phyloP scores from a whole-genome alignment of 2,113 vertebrate genomes.

The Lipophrys pholis region DNA sequence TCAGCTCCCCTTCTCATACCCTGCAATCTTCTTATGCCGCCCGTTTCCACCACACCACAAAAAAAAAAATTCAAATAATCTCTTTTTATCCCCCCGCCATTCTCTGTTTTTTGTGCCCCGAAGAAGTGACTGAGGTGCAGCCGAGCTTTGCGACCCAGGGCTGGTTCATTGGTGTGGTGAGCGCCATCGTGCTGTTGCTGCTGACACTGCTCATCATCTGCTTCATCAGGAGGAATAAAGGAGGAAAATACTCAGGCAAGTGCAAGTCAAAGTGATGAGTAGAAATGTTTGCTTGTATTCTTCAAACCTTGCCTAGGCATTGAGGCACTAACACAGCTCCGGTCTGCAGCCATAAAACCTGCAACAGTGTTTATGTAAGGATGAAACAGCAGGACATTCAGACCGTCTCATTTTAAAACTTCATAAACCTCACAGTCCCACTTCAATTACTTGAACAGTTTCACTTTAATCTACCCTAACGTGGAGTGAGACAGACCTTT shows the following conservation, averaged over 20 bases:
- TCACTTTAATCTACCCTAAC: conserved; percentile 2
- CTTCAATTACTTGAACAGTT: conserved; percentile 17
- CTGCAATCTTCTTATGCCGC: conserved; percentile 4
- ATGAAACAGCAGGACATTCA: neutral
- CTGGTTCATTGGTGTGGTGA: conserved; percentile 92
- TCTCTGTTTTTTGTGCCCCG: neutral
- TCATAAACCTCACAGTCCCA: conserved; percentile 1
- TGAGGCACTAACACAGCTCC: too few relatives aligned
- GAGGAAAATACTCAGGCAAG: conserved; percentile 93
- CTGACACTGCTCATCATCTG: conserved; percentile 89
- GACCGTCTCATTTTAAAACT: conserved; percentile 4
- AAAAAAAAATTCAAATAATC: neutral
- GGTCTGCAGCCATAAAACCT: too few relatives aligned
- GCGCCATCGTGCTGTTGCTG: conserved; percentile 85
- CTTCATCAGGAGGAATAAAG: conserved; percentile 93
- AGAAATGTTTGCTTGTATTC: neutral
- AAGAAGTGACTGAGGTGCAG: conserved; percentile 70
- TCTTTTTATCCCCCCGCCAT: neutral
- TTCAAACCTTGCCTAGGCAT: neutral
- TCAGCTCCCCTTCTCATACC: conserved; percentile 12
- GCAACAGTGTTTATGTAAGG: neutral
- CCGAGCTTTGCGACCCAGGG: conserved; percentile 85
- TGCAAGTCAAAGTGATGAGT: neutral
- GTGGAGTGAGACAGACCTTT: conserved; percentile 15
- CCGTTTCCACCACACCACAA: neutral